Conservation (phyloP, 2,113 vertebrate genomes). For the Onychostruthus taczanowskii region DNA sequence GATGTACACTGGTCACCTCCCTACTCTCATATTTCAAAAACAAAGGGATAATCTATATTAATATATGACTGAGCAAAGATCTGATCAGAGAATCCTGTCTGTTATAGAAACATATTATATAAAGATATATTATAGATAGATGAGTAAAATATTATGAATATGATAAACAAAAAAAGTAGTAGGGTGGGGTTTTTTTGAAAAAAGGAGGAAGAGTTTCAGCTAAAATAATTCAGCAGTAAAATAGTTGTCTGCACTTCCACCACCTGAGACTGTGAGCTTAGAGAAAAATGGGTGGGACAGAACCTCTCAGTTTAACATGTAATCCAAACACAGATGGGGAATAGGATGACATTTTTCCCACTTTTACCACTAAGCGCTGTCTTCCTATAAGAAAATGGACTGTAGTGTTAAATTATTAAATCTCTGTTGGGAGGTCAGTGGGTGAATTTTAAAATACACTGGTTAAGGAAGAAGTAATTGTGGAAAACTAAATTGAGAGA, state of each 20-base stretch:
- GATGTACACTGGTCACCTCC: conserved; percentile 9
- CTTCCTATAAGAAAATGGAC: neutral
- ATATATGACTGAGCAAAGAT: neutral
- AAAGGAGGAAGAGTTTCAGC: neutral
- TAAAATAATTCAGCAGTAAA: neutral
- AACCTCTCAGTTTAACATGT: neutral
- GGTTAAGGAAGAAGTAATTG: neutral
- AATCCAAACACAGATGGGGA: neutral
- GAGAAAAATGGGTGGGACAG: neutral
- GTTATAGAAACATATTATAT: neutral
- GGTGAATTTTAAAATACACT: neutral
- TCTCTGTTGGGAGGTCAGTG: neutral
- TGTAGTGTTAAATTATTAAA: neutral
- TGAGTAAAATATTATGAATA: neutral
- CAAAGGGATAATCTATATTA: neutral
- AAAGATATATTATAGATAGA: neutral
- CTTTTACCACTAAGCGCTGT: neutral
- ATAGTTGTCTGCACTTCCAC: neutral
- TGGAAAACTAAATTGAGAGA: neutral
- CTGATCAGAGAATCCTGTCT: neutral
- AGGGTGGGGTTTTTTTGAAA: neutral
- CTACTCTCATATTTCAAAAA: conserved; percentile 12
- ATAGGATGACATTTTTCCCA: neutral
- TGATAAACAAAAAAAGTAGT: neutral
- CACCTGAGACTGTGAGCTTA: neutral